Evolutionary conservation across 2,113 vertebrate species (phyloP).

Genomic region (Oxyura jamaicensis): DNA sequence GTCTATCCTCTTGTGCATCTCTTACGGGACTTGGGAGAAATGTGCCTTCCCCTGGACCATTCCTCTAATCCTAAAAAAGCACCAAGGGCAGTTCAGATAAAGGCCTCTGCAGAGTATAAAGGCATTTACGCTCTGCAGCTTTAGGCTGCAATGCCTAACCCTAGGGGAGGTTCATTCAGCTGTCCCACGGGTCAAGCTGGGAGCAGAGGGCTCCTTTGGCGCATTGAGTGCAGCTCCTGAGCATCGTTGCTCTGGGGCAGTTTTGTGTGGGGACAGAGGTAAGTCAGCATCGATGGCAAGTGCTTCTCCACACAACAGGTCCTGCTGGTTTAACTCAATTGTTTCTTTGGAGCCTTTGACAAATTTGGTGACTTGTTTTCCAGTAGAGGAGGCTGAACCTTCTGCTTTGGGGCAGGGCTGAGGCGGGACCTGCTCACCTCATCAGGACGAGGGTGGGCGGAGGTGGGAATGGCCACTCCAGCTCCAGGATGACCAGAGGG

Average conservation of each 20-base stretch:
- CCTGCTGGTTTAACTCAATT: neutral
- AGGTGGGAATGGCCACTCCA: neutral
- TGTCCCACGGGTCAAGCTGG: neutral
- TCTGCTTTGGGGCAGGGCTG: neutral
- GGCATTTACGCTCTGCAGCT: neutral
- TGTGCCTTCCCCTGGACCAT: neutral
- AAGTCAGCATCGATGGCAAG: too few species aligned
- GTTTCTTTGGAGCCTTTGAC: neutral
- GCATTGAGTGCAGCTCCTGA: fast-evolving
- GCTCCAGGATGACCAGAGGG: neutral
- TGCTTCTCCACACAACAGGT: fast-evolving
- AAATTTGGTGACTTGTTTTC: neutral
- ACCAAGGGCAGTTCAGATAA: neutral
- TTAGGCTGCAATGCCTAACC: neutral
- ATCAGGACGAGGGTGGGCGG: fast-evolving
- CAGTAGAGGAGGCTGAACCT: neutral
- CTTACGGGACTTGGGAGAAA: fast-evolving
- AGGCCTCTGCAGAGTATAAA: neutral
- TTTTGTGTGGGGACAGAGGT: neutral
- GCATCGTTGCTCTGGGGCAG: neutral
- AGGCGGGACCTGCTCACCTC: neutral
- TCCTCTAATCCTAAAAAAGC: neutral
- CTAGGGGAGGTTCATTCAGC: neutral
- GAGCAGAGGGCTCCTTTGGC: neutral
- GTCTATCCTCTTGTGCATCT: neutral